Evolutionary conservation across 2,888 invertebrate genomes (phyloP), one percentile per base, ranked within the genome.

Genomic region (Andrena dorsata): DNA sequence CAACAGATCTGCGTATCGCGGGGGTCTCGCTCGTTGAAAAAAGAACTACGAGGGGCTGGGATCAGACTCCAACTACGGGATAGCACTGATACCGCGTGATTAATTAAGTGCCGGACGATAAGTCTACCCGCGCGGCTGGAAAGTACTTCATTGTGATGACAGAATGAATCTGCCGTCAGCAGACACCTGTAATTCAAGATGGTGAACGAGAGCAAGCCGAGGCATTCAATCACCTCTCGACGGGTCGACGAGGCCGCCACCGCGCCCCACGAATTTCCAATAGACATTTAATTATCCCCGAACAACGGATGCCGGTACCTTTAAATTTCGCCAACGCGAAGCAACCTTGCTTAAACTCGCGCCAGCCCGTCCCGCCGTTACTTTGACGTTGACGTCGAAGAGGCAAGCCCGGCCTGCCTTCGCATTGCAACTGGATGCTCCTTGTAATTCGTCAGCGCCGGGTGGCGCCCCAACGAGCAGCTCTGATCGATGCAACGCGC

Each of bases 111-210:
- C 53, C 58, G 72, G 73, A 76, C 77, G 75, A 87, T 86, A 82
- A 87, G 85, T 76, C 77, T 61, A 26, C 35, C 49, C 49, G 10
- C 49, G 60, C 56, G 58, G 60, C 51, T 30, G 58, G 32, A 75
- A 84, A 85, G 81, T 65, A 83, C 80, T 88, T 88, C 68, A 74
- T 85, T 65, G 83, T 63, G 83, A 86, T 88, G 84, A 88, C 73
- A 85, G 85, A 88, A 88, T 76, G 76, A 66, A 86, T 70, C 89
- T 89, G 89, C 89, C 88, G 77, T 51, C 58, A 61, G 79, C 88
- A 89, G 88, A 81, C 80, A 86, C 80, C 81, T 86, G 86, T 88
- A 80, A 86, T 89, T 89, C 84, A 82, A 84, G 76, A 88, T 77
- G 58, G 77, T 49, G 80, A 79, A 79, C 82, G 85, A 80, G 79